Evolutionary conservation across 2,113 vertebrate species (phyloP), one percentile per base, ranked within the genome.

Genomic region (Amblyornis subalaris): DNA sequence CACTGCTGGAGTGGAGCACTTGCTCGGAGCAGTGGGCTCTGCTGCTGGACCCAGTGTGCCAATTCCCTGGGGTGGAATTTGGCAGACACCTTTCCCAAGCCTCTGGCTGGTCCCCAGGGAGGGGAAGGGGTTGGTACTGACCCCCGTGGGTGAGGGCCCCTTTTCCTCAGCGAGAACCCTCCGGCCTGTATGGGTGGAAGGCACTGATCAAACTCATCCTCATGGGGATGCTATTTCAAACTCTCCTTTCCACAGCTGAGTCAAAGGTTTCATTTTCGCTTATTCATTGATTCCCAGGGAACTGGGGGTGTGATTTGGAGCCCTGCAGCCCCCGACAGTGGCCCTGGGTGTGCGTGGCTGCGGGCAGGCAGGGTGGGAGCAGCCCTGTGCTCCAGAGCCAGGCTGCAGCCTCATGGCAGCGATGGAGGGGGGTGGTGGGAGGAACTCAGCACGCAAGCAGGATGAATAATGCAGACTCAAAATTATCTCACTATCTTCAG

Each of bases 251-350:
- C 21, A 6, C 16, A 36, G 48, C 67, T 31, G 73, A 62, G 21
- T 23, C 67, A 53, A 40, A 72, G 73, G 58, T 40, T 88, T 42
- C 24, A 8, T 92, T 73, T 45, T 11, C n/a, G 21, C 22, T 12
- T 9, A 4, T 40, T 62, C n/a, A 2, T 38, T 26, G 10, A 14
- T 47, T 17, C 44, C 14, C 35, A 3, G 4, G 28, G 10, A 25
- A 3, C 45, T 1, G 35, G 38, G n/a, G 48, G 1, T 48, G 57
- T 17, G 33, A 0, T 7, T 15, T 24, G 26, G 48, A 18, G 51
- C 67, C 70, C 6, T 0, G 25, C 35, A 62, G 79, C 53, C 33
- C n/a, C 31, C 29, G 7, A 0, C 4, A 31, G 42, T 22, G 33
- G 54, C 38, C 50, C 55, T 20, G 2, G 71, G 26, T 24, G 64